A percentile compares a stretch with the other conserved stretches of the same genome.
phyloP scores from a whole-genome alignment of 2,888 invertebrate species.

The Melanchra persicariae region DNA sequence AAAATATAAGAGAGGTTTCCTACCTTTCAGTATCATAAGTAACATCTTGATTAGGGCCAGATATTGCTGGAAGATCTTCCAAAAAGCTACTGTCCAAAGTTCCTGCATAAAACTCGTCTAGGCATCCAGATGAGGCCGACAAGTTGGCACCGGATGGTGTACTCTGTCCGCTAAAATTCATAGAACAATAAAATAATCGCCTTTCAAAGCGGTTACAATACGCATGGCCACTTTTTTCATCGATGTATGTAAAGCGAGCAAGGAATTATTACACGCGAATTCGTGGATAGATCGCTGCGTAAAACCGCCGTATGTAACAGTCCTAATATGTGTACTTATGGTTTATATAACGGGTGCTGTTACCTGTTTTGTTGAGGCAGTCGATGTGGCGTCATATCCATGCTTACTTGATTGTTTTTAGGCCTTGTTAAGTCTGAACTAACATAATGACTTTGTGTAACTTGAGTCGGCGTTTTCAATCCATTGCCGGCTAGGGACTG shows the following conservation, averaged over 20 bases:
- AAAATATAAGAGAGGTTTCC: not conserved
- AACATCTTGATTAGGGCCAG: constrained; percentile 73
- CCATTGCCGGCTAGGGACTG: constrained; percentile 79
- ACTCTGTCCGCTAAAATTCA: constrained; percentile 72
- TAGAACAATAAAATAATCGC: not conserved
- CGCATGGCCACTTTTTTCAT: not conserved
- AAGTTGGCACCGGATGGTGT: constrained; percentile 76
- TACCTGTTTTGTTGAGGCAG: constrained; percentile 80
- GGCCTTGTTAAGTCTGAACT: constrained; percentile 79
- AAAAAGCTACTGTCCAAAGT: constrained; percentile 94
- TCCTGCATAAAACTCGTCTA: constrained; percentile 92
- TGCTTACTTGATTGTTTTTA: constrained; percentile 76
- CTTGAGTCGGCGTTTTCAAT: constrained; percentile 71
- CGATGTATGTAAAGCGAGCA: not conserved
- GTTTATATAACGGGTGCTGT: too few relatives aligned
- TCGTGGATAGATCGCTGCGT: too few relatives aligned
- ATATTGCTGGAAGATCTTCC: constrained; percentile 90
- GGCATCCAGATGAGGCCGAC: constrained; percentile 92
- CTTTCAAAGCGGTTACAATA: not conserved
- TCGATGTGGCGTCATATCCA: constrained; percentile 81
- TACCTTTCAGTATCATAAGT: constrained; percentile 84
- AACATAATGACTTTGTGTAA: constrained; percentile 80
- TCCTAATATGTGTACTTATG: not conserved
- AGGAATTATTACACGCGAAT: too few relatives aligned
- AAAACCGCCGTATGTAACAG: not conserved